phyloP scores from a whole-genome alignment of 2,888 invertebrate genomes.

The Lamproptera curius region DNA sequence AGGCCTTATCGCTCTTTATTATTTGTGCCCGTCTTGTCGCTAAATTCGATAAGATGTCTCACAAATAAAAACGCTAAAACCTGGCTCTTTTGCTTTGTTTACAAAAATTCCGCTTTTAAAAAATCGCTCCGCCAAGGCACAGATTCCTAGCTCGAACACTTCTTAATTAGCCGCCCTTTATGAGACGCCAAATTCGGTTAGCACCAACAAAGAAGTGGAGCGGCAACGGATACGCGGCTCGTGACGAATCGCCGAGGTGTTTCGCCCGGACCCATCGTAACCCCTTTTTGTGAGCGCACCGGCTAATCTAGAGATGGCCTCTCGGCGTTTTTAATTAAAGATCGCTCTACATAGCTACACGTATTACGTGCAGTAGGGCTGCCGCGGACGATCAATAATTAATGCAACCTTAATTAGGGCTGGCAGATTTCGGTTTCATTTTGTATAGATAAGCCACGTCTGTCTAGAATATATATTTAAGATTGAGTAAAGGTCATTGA shows the following conservation, averaged over 20 bases:
- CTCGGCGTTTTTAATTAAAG: slow-evolving; percentile 72
- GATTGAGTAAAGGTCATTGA: no score
- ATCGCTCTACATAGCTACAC: slow-evolving; percentile 71
- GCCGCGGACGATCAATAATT: no score
- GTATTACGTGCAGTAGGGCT: slow-evolving; percentile 55
- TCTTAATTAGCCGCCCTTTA: slow-evolving; percentile 75
- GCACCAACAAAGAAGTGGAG: slow-evolving; percentile 70
- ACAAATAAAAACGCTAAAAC: no score
- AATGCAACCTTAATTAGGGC: no score
- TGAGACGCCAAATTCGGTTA: slow-evolving; percentile 74
- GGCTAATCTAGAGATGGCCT: slow-evolving; percentile 71
- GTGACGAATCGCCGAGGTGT: slow-evolving; percentile 75
- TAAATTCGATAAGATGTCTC: slow-evolving; percentile 50
- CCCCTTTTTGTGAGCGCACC: slow-evolving; percentile 70
- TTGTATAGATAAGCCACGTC: no score
- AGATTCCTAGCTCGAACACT: slow-evolving; percentile 64
- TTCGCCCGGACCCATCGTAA: slow-evolving; percentile 62
- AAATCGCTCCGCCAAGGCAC: no score
- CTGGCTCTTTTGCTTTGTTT: no score
- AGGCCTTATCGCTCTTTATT: no score
- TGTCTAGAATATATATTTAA: no score
- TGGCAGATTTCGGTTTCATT: no score
- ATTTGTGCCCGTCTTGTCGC: slow-evolving; percentile 38
- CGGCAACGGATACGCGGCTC: slow-evolving; percentile 71
- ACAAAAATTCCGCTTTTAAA: no score